These are phyloP conservation scores for Marmota flaviventris DNA, from an alignment of 2,113 vertebrate genomes.

Conservation along the genomic window DNA sequence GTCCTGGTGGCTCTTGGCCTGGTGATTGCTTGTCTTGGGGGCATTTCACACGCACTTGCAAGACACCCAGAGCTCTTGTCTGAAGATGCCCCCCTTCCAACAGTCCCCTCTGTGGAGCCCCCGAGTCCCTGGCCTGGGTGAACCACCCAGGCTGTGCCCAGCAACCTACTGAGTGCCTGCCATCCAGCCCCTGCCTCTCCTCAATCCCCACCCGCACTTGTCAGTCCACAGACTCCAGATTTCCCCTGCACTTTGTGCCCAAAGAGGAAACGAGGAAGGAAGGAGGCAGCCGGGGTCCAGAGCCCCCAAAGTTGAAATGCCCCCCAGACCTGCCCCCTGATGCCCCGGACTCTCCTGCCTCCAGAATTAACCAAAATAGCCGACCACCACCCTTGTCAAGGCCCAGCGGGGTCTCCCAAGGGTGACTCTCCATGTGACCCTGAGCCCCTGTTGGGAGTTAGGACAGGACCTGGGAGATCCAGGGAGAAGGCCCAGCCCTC, in stretches of 20 bases:
- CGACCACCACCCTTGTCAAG: neutral
- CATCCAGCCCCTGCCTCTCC: neutral
- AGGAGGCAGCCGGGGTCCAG: neutral
- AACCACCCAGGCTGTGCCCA: neutral
- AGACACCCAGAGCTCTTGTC: neutral
- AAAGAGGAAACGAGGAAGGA: neutral
- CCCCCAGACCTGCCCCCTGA: neutral
- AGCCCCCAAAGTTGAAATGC: neutral
- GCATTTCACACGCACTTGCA: neutral
- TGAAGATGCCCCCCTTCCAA: neutral
- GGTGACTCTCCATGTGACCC: neutral
- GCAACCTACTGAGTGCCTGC: neutral
- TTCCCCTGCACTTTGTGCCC: neutral
- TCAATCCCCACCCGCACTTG: neutral
- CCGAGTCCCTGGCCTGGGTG: too few relatives aligned
- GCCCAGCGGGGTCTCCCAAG: neutral
- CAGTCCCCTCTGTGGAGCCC: neutral
- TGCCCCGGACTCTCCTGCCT: neutral
- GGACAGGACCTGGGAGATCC: neutral
- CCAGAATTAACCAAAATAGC: neutral
- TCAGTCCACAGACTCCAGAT: fast-evolving
- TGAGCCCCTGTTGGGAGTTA: neutral
- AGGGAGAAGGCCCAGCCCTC: neutral
- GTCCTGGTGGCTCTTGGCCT: neutral
- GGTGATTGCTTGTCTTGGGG: neutral